Evolutionary conservation across 2,888 invertebrate genomes (phyloP).

Genomic region (Orthosia gothica): DNA sequence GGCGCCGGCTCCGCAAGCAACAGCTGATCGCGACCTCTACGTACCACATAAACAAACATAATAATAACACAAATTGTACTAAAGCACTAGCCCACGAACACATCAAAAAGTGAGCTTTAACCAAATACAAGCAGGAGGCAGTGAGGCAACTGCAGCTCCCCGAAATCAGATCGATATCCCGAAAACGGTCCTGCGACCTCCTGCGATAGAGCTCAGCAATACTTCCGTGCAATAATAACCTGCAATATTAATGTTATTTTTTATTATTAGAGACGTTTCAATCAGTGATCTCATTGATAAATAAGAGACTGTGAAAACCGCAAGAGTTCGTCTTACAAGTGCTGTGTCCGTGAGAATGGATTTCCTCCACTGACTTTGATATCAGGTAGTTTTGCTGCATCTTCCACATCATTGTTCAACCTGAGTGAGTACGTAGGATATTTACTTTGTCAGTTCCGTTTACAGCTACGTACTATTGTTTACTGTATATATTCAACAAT

Average conservation of each 20-base stretch:
- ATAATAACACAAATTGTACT: conserved; percentile 72
- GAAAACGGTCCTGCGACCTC: conserved; percentile 81
- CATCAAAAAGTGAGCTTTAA: conserved; percentile 53
- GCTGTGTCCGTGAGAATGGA: conserved; percentile 86
- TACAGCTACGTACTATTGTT: conserved; percentile 65
- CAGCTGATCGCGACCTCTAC: conserved; percentile 84
- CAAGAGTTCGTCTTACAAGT: conserved; percentile 79
- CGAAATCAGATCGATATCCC: conserved; percentile 84
- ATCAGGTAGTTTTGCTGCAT: conserved; percentile 78
- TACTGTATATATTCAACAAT: conserved; percentile 61
- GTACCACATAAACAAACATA: conserved; percentile 78
- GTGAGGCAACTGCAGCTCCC: conserved; percentile 73
- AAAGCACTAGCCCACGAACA: conserved; percentile 56
- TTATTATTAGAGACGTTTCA: conserved; percentile 55
- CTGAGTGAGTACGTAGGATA: conserved; percentile 75
- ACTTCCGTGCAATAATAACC: conserved; percentile 84
- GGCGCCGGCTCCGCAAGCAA: conserved; percentile 70
- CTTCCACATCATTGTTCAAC: conserved; percentile 77
- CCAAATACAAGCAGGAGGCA: conserved; percentile 62
- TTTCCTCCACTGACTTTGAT: conserved; percentile 81
- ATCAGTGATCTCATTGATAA: conserved; percentile 65
- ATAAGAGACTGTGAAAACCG: conserved; percentile 68
- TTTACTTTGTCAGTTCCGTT: conserved; percentile 73
- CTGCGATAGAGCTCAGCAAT: conserved; percentile 78
- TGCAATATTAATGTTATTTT: conserved; percentile 80